phyloP scores from a whole-genome alignment of 2,113 vertebrate genomes.

The Bagarius yarrelli region DNA sequence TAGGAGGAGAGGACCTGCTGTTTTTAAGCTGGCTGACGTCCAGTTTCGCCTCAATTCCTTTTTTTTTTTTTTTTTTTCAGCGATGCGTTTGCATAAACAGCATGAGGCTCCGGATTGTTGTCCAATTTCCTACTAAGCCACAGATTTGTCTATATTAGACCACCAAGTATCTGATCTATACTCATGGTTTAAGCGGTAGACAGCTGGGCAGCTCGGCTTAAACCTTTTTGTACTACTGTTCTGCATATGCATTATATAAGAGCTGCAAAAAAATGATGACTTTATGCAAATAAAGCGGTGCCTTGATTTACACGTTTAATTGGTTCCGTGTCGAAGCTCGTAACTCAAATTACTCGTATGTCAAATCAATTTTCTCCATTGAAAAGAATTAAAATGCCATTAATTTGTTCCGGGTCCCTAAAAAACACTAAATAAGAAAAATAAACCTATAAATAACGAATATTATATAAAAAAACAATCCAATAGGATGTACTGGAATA shows the following conservation, averaged over 20 bases:
- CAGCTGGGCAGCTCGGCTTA: not conserved
- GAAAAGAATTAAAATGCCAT: too few species aligned
- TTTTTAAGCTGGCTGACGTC: not conserved
- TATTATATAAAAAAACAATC: too few species aligned
- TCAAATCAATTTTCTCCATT: too few species aligned
- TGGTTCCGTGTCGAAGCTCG: too few species aligned
- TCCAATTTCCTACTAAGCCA: conserved; percentile 12
- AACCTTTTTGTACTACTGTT: not conserved
- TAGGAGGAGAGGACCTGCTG: conserved; percentile 18
- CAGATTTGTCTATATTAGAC: not conserved
- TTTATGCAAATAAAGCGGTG: conserved; percentile 23
- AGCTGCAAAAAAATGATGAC: not conserved
- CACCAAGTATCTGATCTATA: not conserved
- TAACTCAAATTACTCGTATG: too few species aligned
- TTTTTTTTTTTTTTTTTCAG: not conserved
- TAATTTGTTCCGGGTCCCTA: too few species aligned
- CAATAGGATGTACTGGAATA: too few species aligned
- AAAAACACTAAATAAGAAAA: too few species aligned
- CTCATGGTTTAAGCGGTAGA: not conserved
- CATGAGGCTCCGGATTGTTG: not conserved
- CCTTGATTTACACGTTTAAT: too few species aligned
- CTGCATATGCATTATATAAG: conserved; percentile 1
- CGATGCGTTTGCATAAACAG: not conserved
- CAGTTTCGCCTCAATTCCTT: not conserved
- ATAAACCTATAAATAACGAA: too few species aligned